Evolutionary conservation across 2,113 vertebrate species (phyloP).

Genomic region (Oncorhynchus nerka): DNA sequence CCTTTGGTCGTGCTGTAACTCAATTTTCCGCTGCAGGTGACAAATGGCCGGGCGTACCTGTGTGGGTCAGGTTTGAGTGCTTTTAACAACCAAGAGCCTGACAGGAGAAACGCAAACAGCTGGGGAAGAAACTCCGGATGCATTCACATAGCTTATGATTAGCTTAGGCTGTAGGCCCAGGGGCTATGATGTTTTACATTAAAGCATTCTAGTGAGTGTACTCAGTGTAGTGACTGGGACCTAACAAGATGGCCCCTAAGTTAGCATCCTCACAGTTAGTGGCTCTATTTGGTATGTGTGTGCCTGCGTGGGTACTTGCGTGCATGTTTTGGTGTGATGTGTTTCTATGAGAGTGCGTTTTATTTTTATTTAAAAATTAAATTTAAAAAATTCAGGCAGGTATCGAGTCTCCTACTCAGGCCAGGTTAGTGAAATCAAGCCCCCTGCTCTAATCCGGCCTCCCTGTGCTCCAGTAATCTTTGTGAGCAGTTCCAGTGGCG

Average conservation of each 20-base stretch:
- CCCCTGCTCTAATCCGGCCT: conserved; percentile 2
- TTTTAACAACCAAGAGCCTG: conserved; percentile 84
- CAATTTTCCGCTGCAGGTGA: conserved; percentile 99
- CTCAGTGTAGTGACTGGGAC: neutral
- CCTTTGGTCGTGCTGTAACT: conserved; percentile 99
- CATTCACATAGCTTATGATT: too few species aligned
- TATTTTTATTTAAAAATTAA: too few species aligned
- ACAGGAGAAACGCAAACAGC: neutral
- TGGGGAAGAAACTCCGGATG: neutral
- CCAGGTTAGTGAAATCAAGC: conserved; percentile 1
- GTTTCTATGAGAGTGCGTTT: neutral
- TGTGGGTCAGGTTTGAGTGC: conserved; percentile 91
- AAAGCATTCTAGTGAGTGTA: neutral
- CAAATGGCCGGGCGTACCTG: conserved; percentile 95
- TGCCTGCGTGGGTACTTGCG: neutral
- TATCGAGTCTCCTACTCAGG: neutral
- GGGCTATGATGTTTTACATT: neutral
- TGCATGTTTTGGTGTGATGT: neutral
- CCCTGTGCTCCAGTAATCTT: conserved; percentile 6
- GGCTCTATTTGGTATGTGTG: neutral
- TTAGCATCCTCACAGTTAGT: neutral
- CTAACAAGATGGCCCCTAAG: neutral
- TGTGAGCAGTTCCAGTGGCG: conserved; percentile 48
- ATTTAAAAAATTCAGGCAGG: neutral
- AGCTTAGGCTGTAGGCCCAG: neutral